Conservation (phyloP, 2,113 vertebrate genomes). For the Mesembrinibis cayennensis region DNA sequence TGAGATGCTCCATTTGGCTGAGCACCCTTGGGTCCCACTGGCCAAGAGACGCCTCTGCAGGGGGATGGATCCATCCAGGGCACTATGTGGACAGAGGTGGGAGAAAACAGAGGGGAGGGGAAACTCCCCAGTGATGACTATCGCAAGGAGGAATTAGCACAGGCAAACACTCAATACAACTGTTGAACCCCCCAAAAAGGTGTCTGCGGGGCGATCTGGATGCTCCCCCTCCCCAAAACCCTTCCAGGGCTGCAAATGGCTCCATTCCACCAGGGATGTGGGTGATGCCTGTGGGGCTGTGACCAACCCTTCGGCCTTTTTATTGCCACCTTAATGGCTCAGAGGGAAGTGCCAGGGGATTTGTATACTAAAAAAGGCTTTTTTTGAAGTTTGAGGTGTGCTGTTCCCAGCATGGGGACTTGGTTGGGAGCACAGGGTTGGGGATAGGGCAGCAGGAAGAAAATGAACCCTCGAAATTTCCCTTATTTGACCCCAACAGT, state of each 20-base stretch:
- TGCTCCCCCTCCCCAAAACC: neutral
- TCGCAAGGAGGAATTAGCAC: neutral
- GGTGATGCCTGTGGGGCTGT: fast-evolving
- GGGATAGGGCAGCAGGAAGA: neutral
- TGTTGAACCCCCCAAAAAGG: neutral
- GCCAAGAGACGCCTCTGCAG: neutral
- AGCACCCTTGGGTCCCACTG: neutral
- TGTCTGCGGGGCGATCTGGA: fast-evolving
- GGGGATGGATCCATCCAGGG: neutral
- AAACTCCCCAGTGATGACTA: neutral
- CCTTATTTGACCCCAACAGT: neutral
- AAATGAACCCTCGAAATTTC: neutral
- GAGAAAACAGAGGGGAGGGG: neutral
- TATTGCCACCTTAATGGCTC: neutral
- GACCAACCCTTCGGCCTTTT: neutral
- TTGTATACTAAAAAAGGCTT: fast-evolving
- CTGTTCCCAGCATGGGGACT: neutral
- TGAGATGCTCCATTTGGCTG: neutral
- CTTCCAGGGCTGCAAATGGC: neutral
- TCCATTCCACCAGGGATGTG: neutral
- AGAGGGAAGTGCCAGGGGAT: neutral
- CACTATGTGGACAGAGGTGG: neutral
- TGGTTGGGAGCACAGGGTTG: fast-evolving
- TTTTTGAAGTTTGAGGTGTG: neutral
- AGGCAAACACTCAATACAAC: neutral